Percentiles rank a stretch among this genome's conserved stretches.
phyloP scores from a whole-genome alignment of 2,113 vertebrate species.

The Saimiri boliviensis region DNA sequence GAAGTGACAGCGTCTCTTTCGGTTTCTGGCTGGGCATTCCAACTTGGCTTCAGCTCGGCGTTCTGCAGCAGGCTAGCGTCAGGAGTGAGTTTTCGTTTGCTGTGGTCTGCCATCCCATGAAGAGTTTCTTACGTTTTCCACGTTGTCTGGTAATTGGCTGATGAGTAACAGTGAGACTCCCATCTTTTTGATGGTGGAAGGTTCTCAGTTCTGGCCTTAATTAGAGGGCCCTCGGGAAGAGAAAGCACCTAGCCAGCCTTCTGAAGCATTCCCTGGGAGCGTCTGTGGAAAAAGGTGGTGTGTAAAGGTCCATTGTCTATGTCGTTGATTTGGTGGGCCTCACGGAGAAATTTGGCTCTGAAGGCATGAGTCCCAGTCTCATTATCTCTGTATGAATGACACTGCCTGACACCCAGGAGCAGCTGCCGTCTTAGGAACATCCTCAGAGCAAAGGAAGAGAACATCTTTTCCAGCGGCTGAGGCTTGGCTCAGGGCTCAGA shows the following conservation, averaged over 20 bases:
- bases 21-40: not conserved
- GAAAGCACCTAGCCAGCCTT: not conserved
- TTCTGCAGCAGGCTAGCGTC: not conserved
- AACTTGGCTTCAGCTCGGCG: accelerated
- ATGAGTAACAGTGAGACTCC: not conserved
- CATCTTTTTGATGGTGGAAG: not conserved
- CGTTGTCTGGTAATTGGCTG: not conserved
- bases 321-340: not conserved
- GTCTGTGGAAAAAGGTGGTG: not conserved
- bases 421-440: accelerated
- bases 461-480: not conserved
- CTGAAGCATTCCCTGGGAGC: not conserved
- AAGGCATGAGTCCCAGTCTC: not conserved
- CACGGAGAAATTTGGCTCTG: not conserved
- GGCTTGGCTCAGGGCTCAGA: not conserved
- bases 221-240: not conserved
- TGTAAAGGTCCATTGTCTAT: not conserved
- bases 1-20: not conserved
- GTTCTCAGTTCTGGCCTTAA: not conserved
- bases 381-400: not conserved
- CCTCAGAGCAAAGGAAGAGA: not conserved
- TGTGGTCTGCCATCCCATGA: not conserved
- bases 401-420: not conserved
- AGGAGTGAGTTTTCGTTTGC: not conserved
- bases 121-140: not conserved